Percentiles rank a stretch among this genome's conserved stretches.
These are phyloP conservation scores for Pristiophorus japonicus DNA, from an alignment of 2,113 vertebrate species.

Conservation along the genomic window DNA sequence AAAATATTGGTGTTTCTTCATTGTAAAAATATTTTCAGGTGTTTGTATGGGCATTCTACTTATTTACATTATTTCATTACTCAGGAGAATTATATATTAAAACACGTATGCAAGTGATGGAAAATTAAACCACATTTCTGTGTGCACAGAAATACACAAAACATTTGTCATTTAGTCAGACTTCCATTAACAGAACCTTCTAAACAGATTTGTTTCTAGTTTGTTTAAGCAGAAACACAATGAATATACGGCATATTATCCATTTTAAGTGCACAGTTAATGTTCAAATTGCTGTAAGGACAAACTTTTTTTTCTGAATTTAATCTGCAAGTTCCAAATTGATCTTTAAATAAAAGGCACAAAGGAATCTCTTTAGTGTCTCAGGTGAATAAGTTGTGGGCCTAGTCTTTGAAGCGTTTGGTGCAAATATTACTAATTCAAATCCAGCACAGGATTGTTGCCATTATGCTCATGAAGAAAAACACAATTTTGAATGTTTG, in stretches of 20 bases:
- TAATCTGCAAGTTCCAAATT: not conserved
- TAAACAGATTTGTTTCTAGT: not conserved
- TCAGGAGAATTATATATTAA: not conserved
- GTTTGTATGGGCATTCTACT: not conserved
- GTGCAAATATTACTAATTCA: not conserved
- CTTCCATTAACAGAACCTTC: not conserved
- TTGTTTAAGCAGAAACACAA: not conserved
- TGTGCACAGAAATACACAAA: not conserved
- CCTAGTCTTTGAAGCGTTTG: not conserved
- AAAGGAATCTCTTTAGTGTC: not conserved
- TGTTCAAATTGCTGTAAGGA: not conserved
- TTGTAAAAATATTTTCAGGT: not conserved
- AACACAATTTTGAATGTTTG: not conserved
- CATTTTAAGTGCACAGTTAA: not conserved
- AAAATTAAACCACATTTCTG: not conserved
- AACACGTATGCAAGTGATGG: not conserved
- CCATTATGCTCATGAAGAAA: not conserved
- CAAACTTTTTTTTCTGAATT: not conserved
- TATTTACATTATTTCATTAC: not conserved
- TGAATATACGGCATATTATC: not conserved
- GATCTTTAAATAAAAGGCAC: not conserved
- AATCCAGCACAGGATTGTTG: not conserved
- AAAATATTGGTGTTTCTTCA: not conserved
- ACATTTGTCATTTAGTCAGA: not conserved
- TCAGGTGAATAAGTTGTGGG: not conserved